Percentiles rank a stretch among this genome's conserved stretches.
Evolutionary conservation across 1,140 invertebrate genomes (phyloP).

Genomic region (Ostrea edulis): DNA sequence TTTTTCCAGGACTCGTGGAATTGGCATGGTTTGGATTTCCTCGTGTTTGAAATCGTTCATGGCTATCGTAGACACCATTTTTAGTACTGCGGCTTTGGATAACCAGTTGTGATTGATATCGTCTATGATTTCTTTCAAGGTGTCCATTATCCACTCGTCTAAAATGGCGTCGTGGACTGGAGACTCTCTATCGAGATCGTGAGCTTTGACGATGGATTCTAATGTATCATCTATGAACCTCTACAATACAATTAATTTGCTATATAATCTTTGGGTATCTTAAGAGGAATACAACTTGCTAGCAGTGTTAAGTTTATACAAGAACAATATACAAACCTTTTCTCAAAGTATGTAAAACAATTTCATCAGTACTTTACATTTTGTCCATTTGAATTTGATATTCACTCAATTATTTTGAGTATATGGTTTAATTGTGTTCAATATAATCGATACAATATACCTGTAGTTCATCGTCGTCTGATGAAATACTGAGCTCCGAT

Average conservation of each 20-base stretch:
- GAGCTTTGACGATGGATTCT: slow-evolving; percentile 42
- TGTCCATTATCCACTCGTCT: slow-evolving; percentile 53
- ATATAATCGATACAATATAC: background rate
- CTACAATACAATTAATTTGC: slow-evolving; percentile 1
- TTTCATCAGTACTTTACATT: too few species aligned
- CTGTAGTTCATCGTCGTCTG: slow-evolving; percentile 9
- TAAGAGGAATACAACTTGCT: too few species aligned
- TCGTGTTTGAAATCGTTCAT: background rate
- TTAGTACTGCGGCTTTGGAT: slow-evolving; percentile 41
- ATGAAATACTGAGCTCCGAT: slow-evolving; percentile 29
- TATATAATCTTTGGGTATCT: too few species aligned
- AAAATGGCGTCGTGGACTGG: slow-evolving; percentile 50
- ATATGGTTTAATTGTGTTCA: too few species aligned
- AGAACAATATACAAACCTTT: too few species aligned
- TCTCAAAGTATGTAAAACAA: background rate
- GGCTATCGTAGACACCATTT: slow-evolving; percentile 50
- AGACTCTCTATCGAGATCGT: slow-evolving; percentile 39
- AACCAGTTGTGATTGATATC: slow-evolving; percentile 46
- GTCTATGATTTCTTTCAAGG: slow-evolving; percentile 43
- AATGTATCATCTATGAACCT: slow-evolving; percentile 54
- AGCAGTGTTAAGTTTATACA: too few species aligned
- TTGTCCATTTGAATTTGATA: too few species aligned
- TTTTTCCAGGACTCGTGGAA: slow-evolving; percentile 20
- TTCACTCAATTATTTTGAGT: too few species aligned
- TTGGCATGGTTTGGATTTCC: background rate